These are phyloP conservation scores for Schrankia costaestrigalis DNA, from an alignment of 2,888 invertebrate species.

Conservation along the genomic window DNA sequence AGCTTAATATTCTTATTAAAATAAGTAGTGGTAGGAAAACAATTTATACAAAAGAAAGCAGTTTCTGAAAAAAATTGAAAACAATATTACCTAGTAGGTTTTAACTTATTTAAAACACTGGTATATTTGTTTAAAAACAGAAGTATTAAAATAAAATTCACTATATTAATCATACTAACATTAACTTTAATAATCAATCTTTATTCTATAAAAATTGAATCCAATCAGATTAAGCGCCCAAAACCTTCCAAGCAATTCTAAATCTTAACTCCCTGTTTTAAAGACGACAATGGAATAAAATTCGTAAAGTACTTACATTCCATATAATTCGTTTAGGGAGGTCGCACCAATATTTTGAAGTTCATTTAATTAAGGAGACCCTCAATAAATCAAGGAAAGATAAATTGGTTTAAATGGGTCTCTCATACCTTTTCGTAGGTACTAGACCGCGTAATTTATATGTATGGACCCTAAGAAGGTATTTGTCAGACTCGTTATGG, in stretches of 20 bases:
- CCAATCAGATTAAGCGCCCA: no score
- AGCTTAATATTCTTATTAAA: no score
- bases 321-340: constrained; percentile 36
- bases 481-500: not conserved
- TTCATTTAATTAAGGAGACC: constrained; percentile 45
- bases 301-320: constrained; percentile 21
- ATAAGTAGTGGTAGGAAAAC: no score
- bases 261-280: constrained; percentile 4
- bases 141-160: no score
- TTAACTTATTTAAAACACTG: no score
- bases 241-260: constrained; percentile 21
- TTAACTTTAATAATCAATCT: no score
- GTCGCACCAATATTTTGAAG: constrained; percentile 52
- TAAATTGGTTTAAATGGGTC: constrained; percentile 55
- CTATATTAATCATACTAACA: no score
- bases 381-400: constrained; percentile 38
- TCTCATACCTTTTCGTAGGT: constrained; percentile 28
- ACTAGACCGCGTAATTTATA: constrained; percentile 28
- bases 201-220: no score
- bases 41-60: no score
- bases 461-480: constrained; percentile 4
- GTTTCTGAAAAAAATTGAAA: no score
- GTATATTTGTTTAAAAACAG: no score
- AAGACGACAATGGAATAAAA: not conserved
- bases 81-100: no score